Evolutionary conservation across 2,797 vertebrate genomes (phyloP), one percentile per base, ranked within the genome.

Genomic region (Podarcis lilfordi): DNA sequence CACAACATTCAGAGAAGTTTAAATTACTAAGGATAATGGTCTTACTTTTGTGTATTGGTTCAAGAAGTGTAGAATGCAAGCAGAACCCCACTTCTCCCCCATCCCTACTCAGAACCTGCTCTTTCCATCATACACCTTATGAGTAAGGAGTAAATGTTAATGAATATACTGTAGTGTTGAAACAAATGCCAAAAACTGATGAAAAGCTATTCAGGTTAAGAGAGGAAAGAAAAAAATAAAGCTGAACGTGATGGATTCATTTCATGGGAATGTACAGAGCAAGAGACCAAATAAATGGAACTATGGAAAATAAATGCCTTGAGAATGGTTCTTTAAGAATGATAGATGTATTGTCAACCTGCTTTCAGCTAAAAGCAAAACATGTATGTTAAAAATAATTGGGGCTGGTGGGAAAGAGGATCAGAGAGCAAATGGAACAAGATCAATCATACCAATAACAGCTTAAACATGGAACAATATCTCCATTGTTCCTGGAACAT

Each of bases 261-360:
- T 89, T 13, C 1, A 0, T 61, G 40, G 45, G 77, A 92, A 84
- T 4, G 1, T 1, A 75, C 4, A 37, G 82, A 94, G 10, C 87
- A 80, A 59, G 86, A 87, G 64, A 88, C 27, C 59, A 76, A 89
- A 55, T 75, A 86, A 89, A 81, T 35, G 25, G 0, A 78, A 71
- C 86, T 92, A 74, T 87, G 82, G 91, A 86, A 92, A 95, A 91
- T 0, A 92, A 95, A 92, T 89, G 89, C 86, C 82, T 92, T 93
- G 92, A 92, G 90, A 90, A 86, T 91, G 89, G 88, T 88, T 93
- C 88, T 93, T 96, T 93, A 92, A 90, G 90, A 76, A 69, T 94
- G 93, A 94, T 94, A 92, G 92, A 92, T 95, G 86, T 10, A 6
- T 95, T 94, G 92, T 93, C 94, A 94, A 19, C 89, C 81, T 88